These are phyloP conservation scores for Bombus difficillimus DNA, from an alignment of 1,140 invertebrate genomes.

Conservation along the genomic window DNA sequence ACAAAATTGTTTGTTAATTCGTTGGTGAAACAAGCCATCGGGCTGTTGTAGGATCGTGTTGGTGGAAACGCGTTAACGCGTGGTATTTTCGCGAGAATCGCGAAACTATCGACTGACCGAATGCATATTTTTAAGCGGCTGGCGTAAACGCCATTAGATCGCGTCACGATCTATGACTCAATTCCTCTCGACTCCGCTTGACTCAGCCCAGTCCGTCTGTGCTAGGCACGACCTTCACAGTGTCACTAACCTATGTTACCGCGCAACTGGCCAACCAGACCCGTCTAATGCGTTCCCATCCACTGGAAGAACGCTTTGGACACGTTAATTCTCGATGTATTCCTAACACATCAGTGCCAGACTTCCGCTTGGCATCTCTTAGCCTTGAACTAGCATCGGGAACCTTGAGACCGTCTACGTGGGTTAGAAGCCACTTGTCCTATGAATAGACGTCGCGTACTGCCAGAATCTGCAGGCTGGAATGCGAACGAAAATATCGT, in stretches of 20 bases:
- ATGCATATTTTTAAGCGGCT: constrained; percentile 44
- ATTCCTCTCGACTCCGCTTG: constrained; percentile 3
- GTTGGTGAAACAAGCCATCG: not conserved
- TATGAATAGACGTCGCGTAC: constrained; percentile 24
- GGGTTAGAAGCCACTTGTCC: not conserved
- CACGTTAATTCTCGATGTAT: constrained; percentile 64
- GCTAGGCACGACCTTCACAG: constrained; percentile 58
- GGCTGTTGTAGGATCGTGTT: not conserved
- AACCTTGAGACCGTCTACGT: constrained; percentile 18
- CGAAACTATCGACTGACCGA: constrained; percentile 9
- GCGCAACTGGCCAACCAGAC: constrained; percentile 22
- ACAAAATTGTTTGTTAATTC: constrained; percentile 12
- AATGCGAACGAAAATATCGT: constrained; percentile 2
- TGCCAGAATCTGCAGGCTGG: not conserved
- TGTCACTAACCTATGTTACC: constrained; percentile 77
- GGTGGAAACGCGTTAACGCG: not conserved
- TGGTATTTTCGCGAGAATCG: not conserved
- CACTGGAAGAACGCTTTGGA: constrained; percentile 26
- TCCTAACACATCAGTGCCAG: constrained; percentile 69
- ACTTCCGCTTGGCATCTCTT: constrained; percentile 66
- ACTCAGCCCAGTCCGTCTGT: constrained; percentile 12
- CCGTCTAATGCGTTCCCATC: constrained; percentile 31
- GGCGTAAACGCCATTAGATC: constrained; percentile 37
- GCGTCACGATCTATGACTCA: constrained; percentile 50
- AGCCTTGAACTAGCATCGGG: constrained; percentile 1